Base-by-base conservation (phyloP, 1,140 invertebrate species). In the Bradynema listronoti region DNA sequence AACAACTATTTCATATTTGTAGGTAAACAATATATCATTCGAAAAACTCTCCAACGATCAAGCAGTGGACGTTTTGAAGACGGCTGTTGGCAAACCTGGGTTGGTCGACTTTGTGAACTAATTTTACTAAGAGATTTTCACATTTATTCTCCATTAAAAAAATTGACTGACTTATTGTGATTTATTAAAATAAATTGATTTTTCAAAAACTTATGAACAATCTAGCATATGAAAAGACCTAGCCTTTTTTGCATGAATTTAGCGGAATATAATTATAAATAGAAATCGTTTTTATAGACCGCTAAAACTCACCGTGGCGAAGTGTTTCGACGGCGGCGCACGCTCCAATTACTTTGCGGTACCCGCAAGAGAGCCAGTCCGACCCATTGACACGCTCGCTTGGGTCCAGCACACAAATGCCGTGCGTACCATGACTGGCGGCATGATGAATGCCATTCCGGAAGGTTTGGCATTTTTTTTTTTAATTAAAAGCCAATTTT, bases 11-110 rank as follows among this genome's bases (percentile, higher is more conserved):
- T n/a, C n/a, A n/a, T n/a, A n/a, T n/a, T n/a, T n/a, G n/a, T 91
- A 96, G 84, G 90, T 92, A 6, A 95, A 96, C 52, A 76, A 77
- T 19, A 52, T 68, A 19, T 72, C 77, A 5, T 78, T 77, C 41
- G 78, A 79, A 43, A 79, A 79, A 50, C 71, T 79, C 53, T 69
- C 74, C 6, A 79, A 79, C 46, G 78, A 79, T 39, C 68, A 79
- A 56, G 78, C 78, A 1, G 78, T 79, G 11, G 75, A 72, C 39
- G 71, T 77, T n/a, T 56, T 77, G 14, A 73, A 75, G 51, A 68
- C 72, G 19, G 75, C 72, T 1, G 74, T 77, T 9, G 59, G 41
- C n/a, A 71, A 57, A 29, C 46, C 60, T 36, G 74, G 74, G 66
- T 68, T 61, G 32, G 22, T 41, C 19, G 6, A 0, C 33, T 39